These are phyloP conservation scores for Rana temporaria DNA, from an alignment of 2,113 vertebrate species.

Conservation along the genomic window DNA sequence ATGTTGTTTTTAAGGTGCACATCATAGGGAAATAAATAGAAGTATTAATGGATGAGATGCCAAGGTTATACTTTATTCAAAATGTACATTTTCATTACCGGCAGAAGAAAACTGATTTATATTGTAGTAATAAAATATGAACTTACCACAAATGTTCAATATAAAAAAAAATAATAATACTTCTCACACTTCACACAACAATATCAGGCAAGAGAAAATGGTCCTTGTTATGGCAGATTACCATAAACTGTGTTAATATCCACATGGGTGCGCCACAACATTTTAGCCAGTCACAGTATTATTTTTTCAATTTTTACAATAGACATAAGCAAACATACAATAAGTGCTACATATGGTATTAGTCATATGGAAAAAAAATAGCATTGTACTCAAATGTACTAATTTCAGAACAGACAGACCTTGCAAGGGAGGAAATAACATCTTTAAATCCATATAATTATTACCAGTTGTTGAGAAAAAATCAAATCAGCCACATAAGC, in stretches of 20 bases:
- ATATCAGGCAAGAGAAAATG: conserved; percentile 4
- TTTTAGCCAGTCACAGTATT: background rate
- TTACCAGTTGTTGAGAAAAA: conserved; percentile 19
- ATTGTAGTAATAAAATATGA: no score
- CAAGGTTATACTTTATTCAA: no score
- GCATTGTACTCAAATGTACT: background rate
- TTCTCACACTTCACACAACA: conserved; percentile 11
- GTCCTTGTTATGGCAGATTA: conserved; percentile 27
- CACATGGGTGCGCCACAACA: background rate
- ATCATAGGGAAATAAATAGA: no score
- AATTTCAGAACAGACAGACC: conserved; percentile 30
- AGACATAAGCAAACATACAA: background rate
- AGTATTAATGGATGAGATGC: no score
- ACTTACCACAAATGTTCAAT: background rate
- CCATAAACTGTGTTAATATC: conserved; percentile 5
- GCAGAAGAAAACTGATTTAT: no score
- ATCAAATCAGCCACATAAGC: conserved; percentile 20
- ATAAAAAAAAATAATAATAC: background rate
- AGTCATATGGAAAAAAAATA: conserved; percentile 7
- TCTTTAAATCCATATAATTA: conserved; percentile 44
- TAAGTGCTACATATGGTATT: conserved; percentile 24
- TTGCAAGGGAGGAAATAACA: conserved; percentile 19
- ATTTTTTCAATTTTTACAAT: conserved; percentile 4
- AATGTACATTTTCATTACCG: no score
- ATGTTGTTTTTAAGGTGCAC: no score